phyloP scores from a whole-genome alignment of 2,113 vertebrate genomes.

The Psettodes erumei region DNA sequence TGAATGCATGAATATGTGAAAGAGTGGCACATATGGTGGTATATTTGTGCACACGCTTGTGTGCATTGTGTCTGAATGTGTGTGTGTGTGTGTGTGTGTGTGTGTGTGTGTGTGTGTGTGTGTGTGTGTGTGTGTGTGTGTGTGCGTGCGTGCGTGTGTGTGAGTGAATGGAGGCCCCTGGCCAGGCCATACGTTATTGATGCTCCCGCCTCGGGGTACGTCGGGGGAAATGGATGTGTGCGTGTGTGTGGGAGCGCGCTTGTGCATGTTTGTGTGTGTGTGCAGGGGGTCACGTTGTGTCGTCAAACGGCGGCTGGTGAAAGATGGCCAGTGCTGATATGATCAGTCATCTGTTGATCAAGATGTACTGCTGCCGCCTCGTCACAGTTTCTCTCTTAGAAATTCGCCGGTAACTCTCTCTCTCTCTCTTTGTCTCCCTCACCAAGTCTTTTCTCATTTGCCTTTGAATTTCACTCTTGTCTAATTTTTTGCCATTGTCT shows the following conservation, averaged over 20 bases:
- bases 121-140: constrained; percentile 9
- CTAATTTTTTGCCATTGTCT: not conserved
- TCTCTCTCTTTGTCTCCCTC: not conserved
- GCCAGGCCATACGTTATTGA: constrained; percentile 90
- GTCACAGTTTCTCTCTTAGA: constrained; percentile 58
- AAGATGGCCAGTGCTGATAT: constrained; percentile 91
- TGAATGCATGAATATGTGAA: constrained; percentile 72
- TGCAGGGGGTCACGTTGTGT: constrained; percentile 88
- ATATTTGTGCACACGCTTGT: constrained; percentile 59
- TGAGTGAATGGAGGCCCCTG: constrained; percentile 79
- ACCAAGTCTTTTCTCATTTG: not conserved
- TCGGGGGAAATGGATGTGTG: constrained; percentile 93
- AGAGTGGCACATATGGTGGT: constrained; percentile 51
- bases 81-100: constrained; percentile 31
- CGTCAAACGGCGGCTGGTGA: constrained; percentile 95
- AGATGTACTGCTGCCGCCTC: constrained; percentile 87
- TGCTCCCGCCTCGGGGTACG: constrained; percentile 92
- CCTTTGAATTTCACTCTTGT: not conserved
- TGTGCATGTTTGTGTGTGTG: constrained; percentile 53
- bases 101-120: not conserved
- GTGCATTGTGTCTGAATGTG: constrained; percentile 49
- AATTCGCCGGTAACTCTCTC: constrained; percentile 67
- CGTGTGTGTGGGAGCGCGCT: constrained; percentile 63
- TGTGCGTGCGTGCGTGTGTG: constrained; percentile 36
- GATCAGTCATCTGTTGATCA: constrained; percentile 99